Evolutionary conservation across 2,888 invertebrate species (phyloP).

Genomic region (Morpho deidamia): DNA sequence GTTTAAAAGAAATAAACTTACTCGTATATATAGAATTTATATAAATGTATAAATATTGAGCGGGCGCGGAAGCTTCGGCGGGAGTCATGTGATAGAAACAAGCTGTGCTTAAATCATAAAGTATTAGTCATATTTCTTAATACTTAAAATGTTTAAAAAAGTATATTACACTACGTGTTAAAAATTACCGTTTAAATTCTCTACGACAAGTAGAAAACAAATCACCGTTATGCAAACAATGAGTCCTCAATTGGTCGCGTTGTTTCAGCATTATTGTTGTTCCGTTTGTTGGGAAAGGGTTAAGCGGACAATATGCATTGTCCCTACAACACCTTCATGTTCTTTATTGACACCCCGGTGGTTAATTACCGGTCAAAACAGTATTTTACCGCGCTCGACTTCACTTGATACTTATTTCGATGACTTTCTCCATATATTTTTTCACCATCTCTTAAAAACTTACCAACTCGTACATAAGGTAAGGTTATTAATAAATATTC

Average conservation of each 20-base stretch:
- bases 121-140: too few species aligned
- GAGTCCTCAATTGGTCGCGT: conserved; percentile 25
- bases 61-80: too few species aligned
- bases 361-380: conserved; percentile 57
- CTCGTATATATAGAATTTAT: too few species aligned
- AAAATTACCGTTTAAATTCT: conserved; percentile 6
- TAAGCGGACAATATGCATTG: conserved; percentile 13
- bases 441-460: too few species aligned
- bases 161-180: too few species aligned
- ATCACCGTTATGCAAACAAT: conserved; percentile 39
- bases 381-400: conserved; percentile 26
- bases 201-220: conserved; percentile 34
- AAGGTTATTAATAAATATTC: too few species aligned
- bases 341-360: conserved; percentile 43
- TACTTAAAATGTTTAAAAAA: too few species aligned
- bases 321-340: conserved; percentile 9
- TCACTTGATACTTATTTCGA: conserved; percentile 31
- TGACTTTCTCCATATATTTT: neutral
- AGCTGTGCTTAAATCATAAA: too few species aligned
- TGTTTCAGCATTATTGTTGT: conserved; percentile 13
- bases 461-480: too few species aligned
- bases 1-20: too few species aligned
- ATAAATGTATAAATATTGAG: too few species aligned
- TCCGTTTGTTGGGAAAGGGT: conserved; percentile 19
- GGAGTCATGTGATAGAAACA: too few species aligned